phyloP scores from a whole-genome alignment of 1,140 invertebrate species.

The Meloidogyne hapla region DNA sequence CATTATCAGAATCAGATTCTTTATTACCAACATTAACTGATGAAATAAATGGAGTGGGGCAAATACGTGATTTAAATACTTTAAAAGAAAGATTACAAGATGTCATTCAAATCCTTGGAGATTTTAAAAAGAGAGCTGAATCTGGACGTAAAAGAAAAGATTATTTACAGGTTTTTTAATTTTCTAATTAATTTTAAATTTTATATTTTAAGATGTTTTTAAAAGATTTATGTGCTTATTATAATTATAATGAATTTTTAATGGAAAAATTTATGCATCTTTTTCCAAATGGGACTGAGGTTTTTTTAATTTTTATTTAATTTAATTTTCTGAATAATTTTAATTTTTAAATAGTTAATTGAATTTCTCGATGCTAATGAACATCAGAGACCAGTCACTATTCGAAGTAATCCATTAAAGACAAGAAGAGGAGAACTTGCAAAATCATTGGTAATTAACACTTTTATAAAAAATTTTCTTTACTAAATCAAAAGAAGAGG shows the following conservation, averaged over 20 bases:
- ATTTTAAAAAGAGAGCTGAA: constrained; percentile 81
- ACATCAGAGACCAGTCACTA: constrained; percentile 87
- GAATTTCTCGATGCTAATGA: constrained; percentile 97
- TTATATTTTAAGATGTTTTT: constrained; percentile 66
- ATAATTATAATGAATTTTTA: constrained; percentile 89
- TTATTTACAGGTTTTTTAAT: constrained; percentile 68
- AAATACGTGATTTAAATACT: neutral
- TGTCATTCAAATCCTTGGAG: constrained; percentile 74
- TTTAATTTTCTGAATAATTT: constrained; percentile 15
- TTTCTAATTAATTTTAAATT: constrained; percentile 64
- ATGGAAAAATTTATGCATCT: constrained; percentile 91
- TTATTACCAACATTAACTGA: neutral
- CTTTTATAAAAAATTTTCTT: neutral
- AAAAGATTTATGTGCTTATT: constrained; percentile 78
- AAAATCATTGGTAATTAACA: constrained; percentile 70
- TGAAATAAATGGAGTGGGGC: neutral
- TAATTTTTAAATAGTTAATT: constrained; percentile 70
- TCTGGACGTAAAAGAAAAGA: constrained; percentile 75
- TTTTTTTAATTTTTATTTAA: constrained; percentile 13
- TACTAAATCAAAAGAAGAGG: too few relatives aligned
- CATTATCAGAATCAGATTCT: neutral
- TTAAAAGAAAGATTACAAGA: constrained; percentile 89
- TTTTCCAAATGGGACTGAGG: constrained; percentile 71
- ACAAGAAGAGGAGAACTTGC: constrained; percentile 87
- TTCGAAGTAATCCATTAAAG: constrained; percentile 92